phyloP scores from a whole-genome alignment of 2,888 invertebrate genomes.

The Caradrina clavipalpis region DNA sequence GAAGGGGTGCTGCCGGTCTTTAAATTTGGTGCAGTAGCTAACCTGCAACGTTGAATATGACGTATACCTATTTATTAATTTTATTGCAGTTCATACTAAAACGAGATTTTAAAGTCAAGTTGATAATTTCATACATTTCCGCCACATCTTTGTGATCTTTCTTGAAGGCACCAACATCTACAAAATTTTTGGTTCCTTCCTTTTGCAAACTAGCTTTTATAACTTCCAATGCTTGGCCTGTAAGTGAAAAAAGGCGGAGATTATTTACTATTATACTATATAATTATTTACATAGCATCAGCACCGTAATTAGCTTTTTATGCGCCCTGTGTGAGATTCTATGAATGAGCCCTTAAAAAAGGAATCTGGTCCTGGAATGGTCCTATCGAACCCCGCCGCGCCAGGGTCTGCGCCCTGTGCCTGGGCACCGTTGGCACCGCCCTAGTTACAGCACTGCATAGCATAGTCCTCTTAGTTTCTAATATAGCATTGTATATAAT shows the following conservation, averaged over 20 bases:
- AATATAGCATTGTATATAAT: no score
- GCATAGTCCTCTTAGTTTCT: no score
- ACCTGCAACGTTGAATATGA: slow-evolving; percentile 61
- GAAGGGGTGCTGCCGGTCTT: slow-evolving; percentile 68
- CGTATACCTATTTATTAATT: background rate
- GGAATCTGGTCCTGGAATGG: no score
- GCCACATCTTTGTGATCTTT: slow-evolving; percentile 71
- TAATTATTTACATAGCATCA: no score
- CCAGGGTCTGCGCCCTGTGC: no score
- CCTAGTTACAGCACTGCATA: no score
- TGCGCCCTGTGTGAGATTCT: no score
- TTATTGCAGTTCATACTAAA: background rate
- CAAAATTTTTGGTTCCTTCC: slow-evolving; percentile 71
- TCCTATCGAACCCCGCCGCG: no score
- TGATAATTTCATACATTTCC: slow-evolving; percentile 68
- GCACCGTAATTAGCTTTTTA: no score
- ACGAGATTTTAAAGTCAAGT: background rate
- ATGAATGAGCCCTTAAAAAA: no score
- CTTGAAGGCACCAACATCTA: slow-evolving; percentile 72
- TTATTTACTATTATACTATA: no score
- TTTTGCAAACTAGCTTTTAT: slow-evolving; percentile 71
- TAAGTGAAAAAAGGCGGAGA: background rate
- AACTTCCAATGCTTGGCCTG: slow-evolving; percentile 76
- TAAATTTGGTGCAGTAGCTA: slow-evolving; percentile 70
- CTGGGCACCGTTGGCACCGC: no score